Base-by-base conservation (phyloP, 2,113 vertebrate genomes). In the Corythoichthys haematopterus region DNA sequence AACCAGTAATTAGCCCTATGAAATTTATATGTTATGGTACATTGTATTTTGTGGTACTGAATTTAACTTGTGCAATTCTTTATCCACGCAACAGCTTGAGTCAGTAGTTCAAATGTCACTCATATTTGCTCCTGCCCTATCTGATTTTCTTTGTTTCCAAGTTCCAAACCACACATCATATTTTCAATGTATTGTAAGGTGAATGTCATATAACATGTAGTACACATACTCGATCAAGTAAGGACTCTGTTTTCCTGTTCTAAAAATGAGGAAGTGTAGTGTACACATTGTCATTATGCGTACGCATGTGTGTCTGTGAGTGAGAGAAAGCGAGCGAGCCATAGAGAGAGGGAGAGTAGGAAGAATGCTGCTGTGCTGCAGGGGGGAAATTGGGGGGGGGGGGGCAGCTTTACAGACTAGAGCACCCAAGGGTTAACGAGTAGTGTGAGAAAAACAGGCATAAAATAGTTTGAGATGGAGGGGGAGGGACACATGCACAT, bases 351-450 rank as follows among this genome's bases (percentile, higher is more conserved):
- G 14, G 47, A 50, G 47, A 48, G 20, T 38, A 6, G 20, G 71
- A 78, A 73, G 79, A 84, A 81, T 81, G 78, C 80, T 80, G 77
- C 70, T 74, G 69, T 70, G 74, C 70, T 69, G 72, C 65, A 73
- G 52, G 66, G 53, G 57, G 64, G 71, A 47, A 64, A 2, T 43
- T 36, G 33, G n/a, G 13, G 48, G 20, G 51, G 12, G 65, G 1
- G 69, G 68, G 70, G 64, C 65, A 70, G 28, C 46, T 77, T 76
- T 60, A 51, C 59, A 74, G 69, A 72, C 72, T 78, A 84, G 80
- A 88, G 85, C 81, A 88, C 78, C 82, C 79, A 84, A 80, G 81
- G 88, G 87, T 91, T 89, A 88, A 88, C 77, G 77, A 85, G 87
- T 74, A 63, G 81, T 88, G 85, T 88, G 87, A 88, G 87, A 90